Evolutionary conservation across 1,140 invertebrate genomes (phyloP).

Genomic region (Atta colombica): DNA sequence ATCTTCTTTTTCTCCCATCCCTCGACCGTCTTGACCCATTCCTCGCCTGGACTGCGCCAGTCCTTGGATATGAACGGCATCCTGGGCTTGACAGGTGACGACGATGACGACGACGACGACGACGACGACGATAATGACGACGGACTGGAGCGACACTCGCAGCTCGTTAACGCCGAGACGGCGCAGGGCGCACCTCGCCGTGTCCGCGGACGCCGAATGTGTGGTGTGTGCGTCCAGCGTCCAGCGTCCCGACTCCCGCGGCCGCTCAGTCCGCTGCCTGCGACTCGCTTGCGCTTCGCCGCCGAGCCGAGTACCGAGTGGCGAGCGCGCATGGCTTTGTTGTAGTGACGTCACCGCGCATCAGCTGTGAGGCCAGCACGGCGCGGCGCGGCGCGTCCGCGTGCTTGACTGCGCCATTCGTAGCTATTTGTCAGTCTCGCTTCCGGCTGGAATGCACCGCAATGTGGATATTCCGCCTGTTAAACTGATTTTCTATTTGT

Average conservation of each 20-base stretch:
- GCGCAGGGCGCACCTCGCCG: constrained; percentile 59
- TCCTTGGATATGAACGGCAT: constrained; percentile 99
- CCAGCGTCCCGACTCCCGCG: constrained; percentile 30
- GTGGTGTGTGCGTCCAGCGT: constrained; percentile 29
- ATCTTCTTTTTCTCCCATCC: constrained; percentile 99
- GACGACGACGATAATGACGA: background rate
- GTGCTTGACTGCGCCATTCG: background rate
- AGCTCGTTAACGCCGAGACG: background rate
- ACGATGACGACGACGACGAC: background rate
- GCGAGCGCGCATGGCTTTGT: constrained; percentile 85
- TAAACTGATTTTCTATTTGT: background rate
- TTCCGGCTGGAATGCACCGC: background rate
- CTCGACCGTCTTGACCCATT: constrained; percentile 98
- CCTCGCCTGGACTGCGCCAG: constrained; percentile 98
- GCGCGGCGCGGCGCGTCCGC: background rate
- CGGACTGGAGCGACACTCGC: constrained; percentile 21
- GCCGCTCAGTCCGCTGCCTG: constrained; percentile 34
- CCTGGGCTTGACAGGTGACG: background rate
- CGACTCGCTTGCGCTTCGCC: constrained; percentile 42
- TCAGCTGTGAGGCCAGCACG: constrained; percentile 78
- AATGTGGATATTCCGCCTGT: too few relatives aligned
- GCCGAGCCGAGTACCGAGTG: constrained; percentile 64
- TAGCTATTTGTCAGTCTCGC: background rate
- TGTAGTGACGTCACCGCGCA: constrained; percentile 81
- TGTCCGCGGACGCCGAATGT: constrained; percentile 62